Conservation (phyloP, 2,888 invertebrate species). For the Cephus pygmeus region DNA sequence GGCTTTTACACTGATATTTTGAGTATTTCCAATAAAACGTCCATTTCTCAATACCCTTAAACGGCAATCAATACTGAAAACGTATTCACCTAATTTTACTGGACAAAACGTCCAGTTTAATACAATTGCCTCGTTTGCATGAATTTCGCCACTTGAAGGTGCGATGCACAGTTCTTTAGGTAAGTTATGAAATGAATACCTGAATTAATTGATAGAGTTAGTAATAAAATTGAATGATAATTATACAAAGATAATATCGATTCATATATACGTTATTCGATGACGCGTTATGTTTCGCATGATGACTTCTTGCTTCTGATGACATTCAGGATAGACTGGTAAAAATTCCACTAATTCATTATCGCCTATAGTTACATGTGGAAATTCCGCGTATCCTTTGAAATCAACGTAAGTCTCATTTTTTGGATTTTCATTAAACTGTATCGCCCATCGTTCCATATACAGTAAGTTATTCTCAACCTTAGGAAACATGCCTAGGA, state of each 20-base stretch:
- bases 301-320: slow-evolving; percentile 46
- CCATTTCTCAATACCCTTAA: slow-evolving; percentile 18
- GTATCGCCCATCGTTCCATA: slow-evolving; percentile 65
- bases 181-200: slow-evolving; percentile 31
- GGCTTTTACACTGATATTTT: slow-evolving; percentile 23
- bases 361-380: slow-evolving; percentile 53
- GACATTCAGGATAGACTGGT: slow-evolving; percentile 59
- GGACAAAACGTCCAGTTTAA: slow-evolving; percentile 45
- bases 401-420: slow-evolving; percentile 58
- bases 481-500: slow-evolving; percentile 58
- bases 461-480: slow-evolving; percentile 48
- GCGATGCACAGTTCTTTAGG: slow-evolving; percentile 32
- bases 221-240: not conserved
- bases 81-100: slow-evolving; percentile 29
- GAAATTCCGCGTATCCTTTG: slow-evolving; percentile 62
- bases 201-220: slow-evolving; percentile 16
- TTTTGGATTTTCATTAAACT: slow-evolving; percentile 62
- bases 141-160: slow-evolving; percentile 30
- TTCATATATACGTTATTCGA: slow-evolving; percentile 51
- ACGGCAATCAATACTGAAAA: slow-evolving; percentile 31
- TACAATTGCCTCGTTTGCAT: slow-evolving; percentile 43
- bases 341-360: slow-evolving; percentile 57
- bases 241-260: not conserved
- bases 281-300: slow-evolving; percentile 64
- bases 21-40: slow-evolving; percentile 1